Base-by-base conservation (phyloP, 2,888 invertebrate species). In the Heliconius ismenius region DNA sequence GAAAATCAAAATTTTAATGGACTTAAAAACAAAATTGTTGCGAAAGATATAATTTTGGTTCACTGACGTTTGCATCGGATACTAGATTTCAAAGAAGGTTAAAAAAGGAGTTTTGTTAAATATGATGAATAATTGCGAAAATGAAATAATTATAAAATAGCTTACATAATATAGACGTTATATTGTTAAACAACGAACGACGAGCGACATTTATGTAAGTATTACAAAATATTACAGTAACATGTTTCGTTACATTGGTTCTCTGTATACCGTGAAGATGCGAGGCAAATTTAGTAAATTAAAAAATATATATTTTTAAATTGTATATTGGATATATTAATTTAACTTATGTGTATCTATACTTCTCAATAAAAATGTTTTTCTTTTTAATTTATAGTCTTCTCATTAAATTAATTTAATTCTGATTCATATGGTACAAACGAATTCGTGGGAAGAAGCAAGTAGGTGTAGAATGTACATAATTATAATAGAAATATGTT, bases 201-300 rank as follows among this genome's bases (percentile, higher is more conserved):
- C 13, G 65, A 67, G 39, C 39, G 65, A 67, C 13, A 39, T 67
- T 67, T 67, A 39, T 7, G 24, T 67, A 67, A 67, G n/a, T 67
- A 67, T 67, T 67, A 67, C 65, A 67, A 24, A 36, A 65, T 65
- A 21, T 9, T 21, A 24, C 63, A 32, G 18, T 18, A 36, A 10
- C 36, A 39, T 67, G 65, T 39, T 67, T 39, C 39, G 65, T 67
- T 67, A 24, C 24, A 39, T 65, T 39, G 36, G 65, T 24, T 65
- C 6, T 39, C 13, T 36, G 39, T 39, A 24, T 24, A 67, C 65
- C 39, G 65, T 24, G 65, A 67, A 67, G 67, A 43, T 67, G 39
- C 9, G 24, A 9, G 15, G 39, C 24, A 43, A 43, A 43, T 67
- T 67, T 24, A 24, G 15, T 24, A 15, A 24, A 65, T 65, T 21